Percentiles rank a stretch among this genome's conserved stretches.
phyloP scores from a whole-genome alignment of 2,797 vertebrate genomes.

The Gymnopithys bicolor region DNA sequence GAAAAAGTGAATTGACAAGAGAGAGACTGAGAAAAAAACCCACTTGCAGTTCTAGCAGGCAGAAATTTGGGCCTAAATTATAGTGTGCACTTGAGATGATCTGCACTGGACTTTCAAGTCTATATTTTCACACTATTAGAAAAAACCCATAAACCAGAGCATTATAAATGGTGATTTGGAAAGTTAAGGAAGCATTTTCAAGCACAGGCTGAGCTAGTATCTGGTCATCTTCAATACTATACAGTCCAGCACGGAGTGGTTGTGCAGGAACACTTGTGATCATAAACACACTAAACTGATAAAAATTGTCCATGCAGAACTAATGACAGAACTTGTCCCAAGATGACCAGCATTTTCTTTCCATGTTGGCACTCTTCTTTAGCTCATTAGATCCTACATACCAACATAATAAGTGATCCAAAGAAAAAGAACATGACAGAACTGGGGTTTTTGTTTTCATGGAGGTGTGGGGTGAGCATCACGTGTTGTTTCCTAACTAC shows the following conservation, averaged over 20 bases:
- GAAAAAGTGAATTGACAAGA: background rate
- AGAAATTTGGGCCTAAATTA: conserved; percentile 19
- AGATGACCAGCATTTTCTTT: background rate
- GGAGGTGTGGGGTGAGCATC: background rate
- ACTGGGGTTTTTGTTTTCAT: background rate
- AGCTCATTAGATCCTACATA: background rate
- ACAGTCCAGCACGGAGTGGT: background rate
- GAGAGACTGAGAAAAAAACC: background rate
- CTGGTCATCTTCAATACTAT: background rate
- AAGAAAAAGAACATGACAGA: background rate
- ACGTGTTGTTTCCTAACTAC: background rate
- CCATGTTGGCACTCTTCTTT: background rate
- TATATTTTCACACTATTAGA: background rate
- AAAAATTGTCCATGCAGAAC: background rate
- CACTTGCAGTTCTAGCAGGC: background rate
- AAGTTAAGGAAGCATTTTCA: background rate
- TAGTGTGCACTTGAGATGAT: background rate
- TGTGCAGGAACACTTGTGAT: background rate
- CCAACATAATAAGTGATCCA: background rate
- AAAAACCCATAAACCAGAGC: background rate
- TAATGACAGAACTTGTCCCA: background rate
- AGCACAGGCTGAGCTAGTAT: background rate
- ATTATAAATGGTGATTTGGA: background rate
- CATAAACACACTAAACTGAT: background rate
- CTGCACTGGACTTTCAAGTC: background rate